These are phyloP conservation scores for Thryonomys swinderianus DNA, from an alignment of 2,113 vertebrate species.

Conservation along the genomic window DNA sequence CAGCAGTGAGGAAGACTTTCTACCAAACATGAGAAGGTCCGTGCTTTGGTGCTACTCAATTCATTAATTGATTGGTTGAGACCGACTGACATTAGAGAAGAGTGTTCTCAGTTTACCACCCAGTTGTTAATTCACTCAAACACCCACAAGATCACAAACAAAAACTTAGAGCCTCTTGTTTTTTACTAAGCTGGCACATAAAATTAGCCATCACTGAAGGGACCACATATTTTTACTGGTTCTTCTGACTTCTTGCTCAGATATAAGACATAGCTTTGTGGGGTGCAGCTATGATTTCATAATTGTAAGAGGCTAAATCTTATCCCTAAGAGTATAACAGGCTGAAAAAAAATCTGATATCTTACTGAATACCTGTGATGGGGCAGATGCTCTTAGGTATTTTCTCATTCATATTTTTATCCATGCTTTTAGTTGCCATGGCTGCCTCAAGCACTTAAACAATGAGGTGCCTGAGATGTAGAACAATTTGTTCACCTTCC, in stretches of 20 bases:
- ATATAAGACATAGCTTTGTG: accelerated
- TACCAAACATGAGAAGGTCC: neutral
- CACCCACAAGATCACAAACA: neutral
- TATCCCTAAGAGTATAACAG: neutral
- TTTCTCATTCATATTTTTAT: neutral
- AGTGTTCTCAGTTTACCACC: neutral
- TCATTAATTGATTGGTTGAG: neutral
- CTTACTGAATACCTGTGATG: neutral
- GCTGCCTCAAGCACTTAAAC: neutral
- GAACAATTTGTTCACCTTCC: neutral
- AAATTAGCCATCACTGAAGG: neutral
- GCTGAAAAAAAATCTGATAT: no score
- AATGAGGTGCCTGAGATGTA: neutral
- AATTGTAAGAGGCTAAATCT: neutral
- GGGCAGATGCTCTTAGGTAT: neutral
- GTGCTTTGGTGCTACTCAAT: neutral
- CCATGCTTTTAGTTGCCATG: neutral
- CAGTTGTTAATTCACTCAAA: neutral
- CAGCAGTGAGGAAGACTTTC: neutral
- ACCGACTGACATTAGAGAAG: neutral
- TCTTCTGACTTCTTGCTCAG: neutral
- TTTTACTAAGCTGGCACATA: neutral
- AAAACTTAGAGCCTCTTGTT: neutral
- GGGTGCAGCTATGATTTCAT: neutral
- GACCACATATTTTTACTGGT: neutral